Evolutionary conservation across 2,113 vertebrate genomes (phyloP), one percentile per base, ranked within the genome.

Genomic region (Barnardius zonarius): DNA sequence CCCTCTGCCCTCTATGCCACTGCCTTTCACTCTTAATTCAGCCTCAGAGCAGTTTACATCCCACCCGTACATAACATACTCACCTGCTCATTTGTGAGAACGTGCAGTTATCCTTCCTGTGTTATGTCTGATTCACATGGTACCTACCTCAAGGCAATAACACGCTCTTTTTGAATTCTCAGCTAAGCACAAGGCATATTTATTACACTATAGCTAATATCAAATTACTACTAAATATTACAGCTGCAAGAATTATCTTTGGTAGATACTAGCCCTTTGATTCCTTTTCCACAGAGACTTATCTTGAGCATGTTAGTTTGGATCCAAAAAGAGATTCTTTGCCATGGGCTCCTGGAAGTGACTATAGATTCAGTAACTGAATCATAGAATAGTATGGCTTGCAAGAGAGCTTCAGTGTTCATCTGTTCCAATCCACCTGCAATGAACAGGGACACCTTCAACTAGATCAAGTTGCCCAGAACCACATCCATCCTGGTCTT

Each of bases 261-360:
- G 41, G 28, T 57, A 83, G 39, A 80, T 62, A 49, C 13, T 46
- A 69, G 44, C 13, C 37, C 22, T 86, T 92, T 83, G 78, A 62
- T 10, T 57, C 17, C n/a, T 33, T 33, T 62, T 63, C 59, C 52
- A 41, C 67, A 88, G 78, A 84, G 43, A 49, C n/a, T 68, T 77
- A 31, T 25, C 39, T 72, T 49, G 33, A 80, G 25, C 41, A 28
- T 30, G 13, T 54, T 61, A 25, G 39, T 68, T 67, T 80, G 55
- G 72, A 81, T 72, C 46, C 83, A 88, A 54, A 39, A 77, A 22
- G 48, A 73, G 66, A 83, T 69, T 76, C 86, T 81, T 76, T 78
- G 83, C 73, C 92, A 64, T 20, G 59, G 62, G 59, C 28, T 81
- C 83, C 77, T 83, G 90, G 94, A 95, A 95, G 31, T 76, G 18